Evolutionary conservation across 2,888 invertebrate genomes (phyloP), one percentile per base, ranked within the genome.

Genomic region (Argyra leucocephala): DNA sequence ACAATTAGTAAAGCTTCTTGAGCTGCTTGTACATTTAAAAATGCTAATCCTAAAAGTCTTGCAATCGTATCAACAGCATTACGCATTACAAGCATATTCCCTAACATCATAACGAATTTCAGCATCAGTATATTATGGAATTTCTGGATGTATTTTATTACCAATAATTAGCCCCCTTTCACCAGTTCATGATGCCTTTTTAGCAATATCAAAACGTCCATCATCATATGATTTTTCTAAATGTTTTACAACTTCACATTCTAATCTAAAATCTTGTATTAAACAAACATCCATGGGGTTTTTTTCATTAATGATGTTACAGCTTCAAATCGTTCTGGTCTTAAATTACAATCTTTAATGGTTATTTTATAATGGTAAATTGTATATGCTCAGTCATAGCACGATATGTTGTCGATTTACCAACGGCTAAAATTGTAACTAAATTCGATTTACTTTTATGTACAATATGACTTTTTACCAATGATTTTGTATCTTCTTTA

Each of bases 371-470:
- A 23, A 97, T 85, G 0, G 81, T 99, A 96, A 63, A 99, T 85
- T 0, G 99, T 6, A 97, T 93, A 79, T 99, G 97, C 69, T 91
- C 85, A 6, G 99, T 98, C 99, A 99, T 99, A 36, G 93, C 84
- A 69, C 99, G 83, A 81, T 97, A 99, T 0, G 99, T 99, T 58
- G 99, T 99, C 99, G 99, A 99, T 81, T 99, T 99, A 67, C 99
- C 99, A 68, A 98, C 99, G 63, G 99, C 99, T 75, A n/a, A n/a
- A 76, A 99, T 96, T 65, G 99, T 99, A 66, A 99, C 87, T 66
- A 99, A 85, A 65, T 94, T 93, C 57, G 90, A 86, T 2, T 87
- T 83, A 66, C 94, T 93, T 15, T 97, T 93, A 79, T 99, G 97
- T 64, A 99, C 96, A 74, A 99, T 95, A 81, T 99, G 99, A 82